These are phyloP conservation scores for Seira musarum DNA, from an alignment of 2,888 invertebrate genomes.

Conservation along the genomic window DNA sequence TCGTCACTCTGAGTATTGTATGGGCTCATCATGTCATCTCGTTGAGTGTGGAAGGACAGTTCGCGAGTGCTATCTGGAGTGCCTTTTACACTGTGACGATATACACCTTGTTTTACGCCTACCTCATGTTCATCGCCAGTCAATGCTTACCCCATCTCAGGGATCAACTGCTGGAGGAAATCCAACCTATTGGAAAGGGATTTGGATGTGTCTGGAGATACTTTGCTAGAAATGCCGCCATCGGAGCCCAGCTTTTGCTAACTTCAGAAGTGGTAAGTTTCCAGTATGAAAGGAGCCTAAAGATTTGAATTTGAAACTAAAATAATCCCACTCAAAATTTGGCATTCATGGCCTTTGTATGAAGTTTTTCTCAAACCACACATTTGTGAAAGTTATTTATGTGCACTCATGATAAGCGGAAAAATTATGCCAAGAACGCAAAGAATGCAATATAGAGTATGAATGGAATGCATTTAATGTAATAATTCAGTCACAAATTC, in stretches of 20 bases:
- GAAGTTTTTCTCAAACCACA: no score
- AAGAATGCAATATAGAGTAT: no score
- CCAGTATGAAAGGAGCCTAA: no score
- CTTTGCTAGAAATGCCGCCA: conserved; percentile 59
- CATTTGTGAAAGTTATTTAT: no score
- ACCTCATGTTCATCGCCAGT: conserved; percentile 58
- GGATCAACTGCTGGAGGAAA: conserved; percentile 60
- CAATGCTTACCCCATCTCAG: conserved; percentile 59
- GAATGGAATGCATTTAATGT: no score
- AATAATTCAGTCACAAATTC: no score
- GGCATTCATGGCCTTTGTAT: no score
- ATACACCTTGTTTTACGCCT: conserved; percentile 60
- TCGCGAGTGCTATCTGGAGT: conserved; percentile 52
- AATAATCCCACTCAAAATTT: no score
- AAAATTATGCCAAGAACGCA: no score
- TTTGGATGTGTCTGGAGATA: conserved; percentile 62
- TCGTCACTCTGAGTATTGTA: conserved; percentile 54
- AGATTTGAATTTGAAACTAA: no score
- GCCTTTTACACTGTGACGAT: conserved; percentile 62
- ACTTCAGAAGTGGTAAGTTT: conserved; percentile 62
- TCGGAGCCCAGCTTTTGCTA: conserved; percentile 57
- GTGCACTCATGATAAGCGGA: no score
- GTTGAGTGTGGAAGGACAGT: conserved; percentile 32
- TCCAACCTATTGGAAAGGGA: conserved; percentile 66
- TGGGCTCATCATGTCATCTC: conserved; percentile 60